Percentiles rank a stretch among this genome's conserved stretches.
Conservation (phyloP, 1,140 invertebrate species). For the Apis laboriosa region DNA sequence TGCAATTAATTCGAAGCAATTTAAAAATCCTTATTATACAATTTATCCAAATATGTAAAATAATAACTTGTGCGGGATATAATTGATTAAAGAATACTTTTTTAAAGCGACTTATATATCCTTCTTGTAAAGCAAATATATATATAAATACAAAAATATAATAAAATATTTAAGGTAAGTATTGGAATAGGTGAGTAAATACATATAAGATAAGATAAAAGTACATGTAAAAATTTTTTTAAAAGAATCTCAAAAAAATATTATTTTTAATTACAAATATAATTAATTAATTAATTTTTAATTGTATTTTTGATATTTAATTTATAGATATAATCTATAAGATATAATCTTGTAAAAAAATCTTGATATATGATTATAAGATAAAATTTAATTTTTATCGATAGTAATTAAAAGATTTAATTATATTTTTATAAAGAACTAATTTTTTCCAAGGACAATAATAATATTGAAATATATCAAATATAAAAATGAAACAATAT, state of each 20-base stretch:
- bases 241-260: not conserved
- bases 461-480: not conserved
- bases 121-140: not conserved
- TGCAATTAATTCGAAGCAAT: constrained; percentile 68
- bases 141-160: not conserved
- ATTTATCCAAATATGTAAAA: constrained; percentile 73
- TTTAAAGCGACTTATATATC: constrained; percentile 17
- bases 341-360: not conserved
- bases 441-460: too few species aligned
- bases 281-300: not conserved
- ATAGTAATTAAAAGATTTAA: not conserved
- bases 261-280: not conserved
- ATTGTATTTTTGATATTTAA: not conserved
- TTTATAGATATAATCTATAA: not conserved
- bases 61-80: constrained; percentile 9
- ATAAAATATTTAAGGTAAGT: not conserved
- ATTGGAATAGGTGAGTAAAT: not conserved
- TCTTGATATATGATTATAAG: not conserved
- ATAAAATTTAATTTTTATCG: not conserved
- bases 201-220: not conserved
- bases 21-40: constrained; percentile 71
- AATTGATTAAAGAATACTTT: constrained; percentile 40
- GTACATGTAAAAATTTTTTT: not conserved
- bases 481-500: not conserved
- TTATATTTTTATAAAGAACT: not conserved